Conservation (phyloP, 2,113 vertebrate genomes). For the Cisticola juncidis region DNA sequence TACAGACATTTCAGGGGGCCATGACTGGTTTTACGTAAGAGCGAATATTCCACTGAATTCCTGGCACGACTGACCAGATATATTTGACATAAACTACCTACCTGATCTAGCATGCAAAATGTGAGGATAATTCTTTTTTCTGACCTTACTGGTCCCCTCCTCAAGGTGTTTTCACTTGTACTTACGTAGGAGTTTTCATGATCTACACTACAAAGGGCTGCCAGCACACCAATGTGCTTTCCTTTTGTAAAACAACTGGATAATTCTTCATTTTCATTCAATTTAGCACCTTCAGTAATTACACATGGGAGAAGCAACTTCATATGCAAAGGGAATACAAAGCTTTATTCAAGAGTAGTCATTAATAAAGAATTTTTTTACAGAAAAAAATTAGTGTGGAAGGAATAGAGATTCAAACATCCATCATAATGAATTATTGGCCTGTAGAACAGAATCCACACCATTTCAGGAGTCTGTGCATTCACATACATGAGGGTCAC, state of each 20-base stretch:
- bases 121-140: neutral
- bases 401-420: neutral
- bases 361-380: neutral
- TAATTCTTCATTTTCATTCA: neutral
- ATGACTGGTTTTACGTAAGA: neutral
- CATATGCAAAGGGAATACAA: neutral
- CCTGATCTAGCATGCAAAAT: neutral
- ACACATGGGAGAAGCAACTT: neutral
- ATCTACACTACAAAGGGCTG: neutral
- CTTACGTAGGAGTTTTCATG: neutral
- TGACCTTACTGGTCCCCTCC: neutral
- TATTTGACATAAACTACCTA: neutral
- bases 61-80: neutral
- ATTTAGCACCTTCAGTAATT: neutral
- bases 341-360: neutral
- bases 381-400: neutral
- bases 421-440: neutral
- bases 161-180: neutral
- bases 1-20: neutral
- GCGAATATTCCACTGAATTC: neutral
- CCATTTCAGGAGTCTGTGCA: neutral
- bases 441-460: neutral
- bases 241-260: neutral
- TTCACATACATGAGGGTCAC: fast-evolving
- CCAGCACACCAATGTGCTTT: neutral